phyloP scores from a whole-genome alignment of 1,140 invertebrate genomes.

The Atta colombica region DNA sequence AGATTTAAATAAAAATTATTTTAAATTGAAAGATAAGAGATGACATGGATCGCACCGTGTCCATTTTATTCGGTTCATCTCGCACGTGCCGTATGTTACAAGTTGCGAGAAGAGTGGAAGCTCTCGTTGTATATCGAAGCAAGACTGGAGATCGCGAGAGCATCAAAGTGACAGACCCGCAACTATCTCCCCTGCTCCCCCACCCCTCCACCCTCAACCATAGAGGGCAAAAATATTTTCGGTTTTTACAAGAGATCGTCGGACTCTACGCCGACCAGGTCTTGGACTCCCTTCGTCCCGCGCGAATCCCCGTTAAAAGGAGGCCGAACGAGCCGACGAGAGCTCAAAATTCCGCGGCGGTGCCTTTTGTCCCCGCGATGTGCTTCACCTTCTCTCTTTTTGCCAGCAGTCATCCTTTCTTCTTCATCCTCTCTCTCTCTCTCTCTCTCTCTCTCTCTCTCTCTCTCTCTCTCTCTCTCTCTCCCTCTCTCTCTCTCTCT shows the following conservation, averaged over 20 bases:
- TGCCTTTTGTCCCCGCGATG: constrained; percentile 84
- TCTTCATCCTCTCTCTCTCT: constrained; percentile 61
- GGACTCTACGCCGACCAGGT: neutral
- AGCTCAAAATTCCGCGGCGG: constrained; percentile 85
- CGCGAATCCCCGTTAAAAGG: constrained; percentile 67
- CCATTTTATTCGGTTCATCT: neutral
- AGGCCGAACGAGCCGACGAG: constrained; percentile 77
- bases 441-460: constrained; percentile 18
- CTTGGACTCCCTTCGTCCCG: constrained; percentile 27
- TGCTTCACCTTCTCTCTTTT: constrained; percentile 74
- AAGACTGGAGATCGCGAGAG: neutral
- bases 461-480: constrained; percentile 26
- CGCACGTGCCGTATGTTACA: neutral
- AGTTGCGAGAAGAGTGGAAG: neutral
- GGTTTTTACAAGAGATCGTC: constrained; percentile 81
- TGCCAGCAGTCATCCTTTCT: constrained; percentile 74
- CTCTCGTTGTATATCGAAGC: neutral
- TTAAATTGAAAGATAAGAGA: neutral
- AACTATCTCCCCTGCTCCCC: no score
- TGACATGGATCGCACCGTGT: neutral
- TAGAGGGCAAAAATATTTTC: constrained; percentile 80
- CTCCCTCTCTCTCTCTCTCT: neutral
- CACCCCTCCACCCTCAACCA: no score
- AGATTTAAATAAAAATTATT: neutral
- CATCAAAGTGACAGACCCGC: constrained; percentile 2